Evolutionary conservation across 2,797 vertebrate species (phyloP).

Genomic region (Tapirus indicus): DNA sequence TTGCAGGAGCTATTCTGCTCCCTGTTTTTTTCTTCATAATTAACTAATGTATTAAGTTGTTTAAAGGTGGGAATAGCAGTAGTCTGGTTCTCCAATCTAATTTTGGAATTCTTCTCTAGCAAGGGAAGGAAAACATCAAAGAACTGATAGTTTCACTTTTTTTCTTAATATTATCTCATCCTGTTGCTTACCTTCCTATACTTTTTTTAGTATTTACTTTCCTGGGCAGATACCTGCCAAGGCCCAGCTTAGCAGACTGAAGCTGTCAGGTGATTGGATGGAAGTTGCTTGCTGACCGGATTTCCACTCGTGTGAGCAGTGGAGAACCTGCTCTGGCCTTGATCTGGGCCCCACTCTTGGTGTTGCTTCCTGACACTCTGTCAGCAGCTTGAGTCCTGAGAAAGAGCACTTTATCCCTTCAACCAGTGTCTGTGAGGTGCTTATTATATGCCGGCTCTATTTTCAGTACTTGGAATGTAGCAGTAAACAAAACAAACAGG

Average conservation of each 20-base stretch:
- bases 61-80: not conserved
- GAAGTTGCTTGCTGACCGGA: not conserved
- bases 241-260: not conserved
- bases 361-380: not conserved
- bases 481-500: not conserved
- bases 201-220: not conserved
- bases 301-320: not conserved
- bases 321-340: not conserved
- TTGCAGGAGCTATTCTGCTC: not conserved
- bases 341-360: not conserved
- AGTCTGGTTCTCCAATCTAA: not conserved
- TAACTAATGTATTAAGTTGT: not conserved
- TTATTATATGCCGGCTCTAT: not conserved
- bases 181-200: not conserved
- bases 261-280: not conserved
- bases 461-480: not conserved
- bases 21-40: not conserved
- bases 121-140: not conserved
- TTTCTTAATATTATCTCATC: not conserved
- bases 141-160: not conserved
- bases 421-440: not conserved
- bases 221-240: not conserved
- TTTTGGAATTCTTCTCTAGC: slow-evolving; percentile 23
- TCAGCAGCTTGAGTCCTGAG: not conserved
- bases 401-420: not conserved